These are phyloP conservation scores for Dromiciops gliroides DNA, from an alignment of 2,113 vertebrate genomes.

Conservation along the genomic window DNA sequence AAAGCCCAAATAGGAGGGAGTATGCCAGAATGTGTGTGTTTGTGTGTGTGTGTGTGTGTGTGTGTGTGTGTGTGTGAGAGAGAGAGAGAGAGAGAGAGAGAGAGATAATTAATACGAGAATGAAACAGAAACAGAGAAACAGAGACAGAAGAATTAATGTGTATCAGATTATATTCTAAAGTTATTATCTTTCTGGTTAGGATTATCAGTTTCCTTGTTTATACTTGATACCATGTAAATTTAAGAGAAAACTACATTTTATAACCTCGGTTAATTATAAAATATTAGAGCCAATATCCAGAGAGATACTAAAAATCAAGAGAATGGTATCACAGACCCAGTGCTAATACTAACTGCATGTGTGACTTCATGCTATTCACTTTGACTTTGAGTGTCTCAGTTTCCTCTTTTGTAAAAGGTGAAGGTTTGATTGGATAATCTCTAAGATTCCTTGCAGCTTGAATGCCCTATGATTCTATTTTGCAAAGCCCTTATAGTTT, in stretches of 20 bases:
- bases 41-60: neutral
- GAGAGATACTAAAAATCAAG: neutral
- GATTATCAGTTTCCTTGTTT: neutral
- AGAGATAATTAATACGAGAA: neutral
- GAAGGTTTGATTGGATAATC: neutral
- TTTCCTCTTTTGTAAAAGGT: neutral
- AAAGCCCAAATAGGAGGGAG: neutral
- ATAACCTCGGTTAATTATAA: neutral
- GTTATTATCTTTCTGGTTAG: neutral
- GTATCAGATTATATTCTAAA: neutral
- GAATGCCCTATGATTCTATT: constrained; percentile 50
- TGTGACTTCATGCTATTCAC: neutral
- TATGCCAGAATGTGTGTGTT: constrained; percentile 6
- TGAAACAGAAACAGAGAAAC: neutral
- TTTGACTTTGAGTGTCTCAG: neutral
- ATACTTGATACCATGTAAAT: neutral
- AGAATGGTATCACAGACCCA: neutral
- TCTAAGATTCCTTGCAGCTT: neutral
- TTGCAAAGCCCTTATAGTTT: constrained; percentile 17
- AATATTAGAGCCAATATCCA: neutral
- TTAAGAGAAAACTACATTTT: neutral
- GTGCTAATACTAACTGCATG: neutral
- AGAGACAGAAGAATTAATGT: neutral
- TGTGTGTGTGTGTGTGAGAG: neutral
- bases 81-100: neutral